phyloP scores from a whole-genome alignment of 1,140 invertebrate genomes.

The Scaptomyza graminum region DNA sequence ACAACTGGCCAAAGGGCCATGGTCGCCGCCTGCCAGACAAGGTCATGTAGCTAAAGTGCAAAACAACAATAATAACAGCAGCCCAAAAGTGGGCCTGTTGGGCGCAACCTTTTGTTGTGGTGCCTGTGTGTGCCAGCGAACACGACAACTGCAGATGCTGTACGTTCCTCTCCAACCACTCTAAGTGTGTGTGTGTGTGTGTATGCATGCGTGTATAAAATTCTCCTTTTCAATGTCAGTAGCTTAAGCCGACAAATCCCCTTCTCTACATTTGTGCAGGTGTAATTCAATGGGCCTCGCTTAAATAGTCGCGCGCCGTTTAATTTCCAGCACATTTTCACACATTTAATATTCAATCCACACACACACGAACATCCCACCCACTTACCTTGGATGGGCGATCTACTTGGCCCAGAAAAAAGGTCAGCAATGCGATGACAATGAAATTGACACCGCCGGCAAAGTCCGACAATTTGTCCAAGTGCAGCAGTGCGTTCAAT shows the following conservation, averaged over 20 bases:
- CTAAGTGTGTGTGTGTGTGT: constrained; percentile 14
- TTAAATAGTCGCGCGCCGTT: constrained; percentile 44
- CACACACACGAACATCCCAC: neutral
- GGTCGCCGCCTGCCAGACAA: constrained; percentile 43
- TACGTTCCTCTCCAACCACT: neutral
- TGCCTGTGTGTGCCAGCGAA: constrained; percentile 43
- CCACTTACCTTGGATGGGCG: constrained; percentile 86
- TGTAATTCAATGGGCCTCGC: constrained; percentile 44
- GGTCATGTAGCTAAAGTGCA: constrained; percentile 28
- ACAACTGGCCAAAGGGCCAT: constrained; percentile 40
- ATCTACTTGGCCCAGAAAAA: constrained; percentile 91
- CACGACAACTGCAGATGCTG: constrained; percentile 34
- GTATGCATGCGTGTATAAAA: constrained; percentile 55
- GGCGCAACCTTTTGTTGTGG: constrained; percentile 68
- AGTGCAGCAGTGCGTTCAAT: constrained; percentile 92
- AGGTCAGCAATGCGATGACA: constrained; percentile 93
- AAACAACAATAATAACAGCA: constrained; percentile 16
- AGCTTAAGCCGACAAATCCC: constrained; percentile 41
- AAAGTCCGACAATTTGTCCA: constrained; percentile 96
- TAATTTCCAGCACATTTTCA: constrained; percentile 36
- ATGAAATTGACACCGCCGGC: constrained; percentile 96
- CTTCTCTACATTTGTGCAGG: constrained; percentile 6
- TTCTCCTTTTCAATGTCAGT: constrained; percentile 73
- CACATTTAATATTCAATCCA: constrained; percentile 7
- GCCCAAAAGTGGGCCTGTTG: constrained; percentile 60